Evolutionary conservation across 1,140 invertebrate genomes (phyloP), one percentile per base, ranked within the genome.

Genomic region (Radopholus similis): DNA sequence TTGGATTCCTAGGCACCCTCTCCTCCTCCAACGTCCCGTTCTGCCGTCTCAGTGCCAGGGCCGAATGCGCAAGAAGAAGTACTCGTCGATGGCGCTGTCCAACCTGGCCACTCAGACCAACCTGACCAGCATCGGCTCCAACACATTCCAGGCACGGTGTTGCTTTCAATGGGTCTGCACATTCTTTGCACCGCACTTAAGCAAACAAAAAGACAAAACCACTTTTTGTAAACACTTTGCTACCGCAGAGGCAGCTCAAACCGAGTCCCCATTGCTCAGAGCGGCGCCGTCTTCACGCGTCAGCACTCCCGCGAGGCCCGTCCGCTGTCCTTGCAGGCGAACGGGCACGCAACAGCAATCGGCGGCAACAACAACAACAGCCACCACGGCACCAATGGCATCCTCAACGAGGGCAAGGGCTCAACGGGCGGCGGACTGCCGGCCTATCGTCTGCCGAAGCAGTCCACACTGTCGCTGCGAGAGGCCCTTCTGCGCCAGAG

Each of bases 11-110:
- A 30, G 9, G 38, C 32, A n/a, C 30, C 26, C n/a, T 66, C 64
- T 35, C 26, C 35, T n/a, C 32, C 21, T 21, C 32, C 28, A 35
- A 66, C 18, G 8, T 51, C 67, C 18, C 65, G 4, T 64, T 47
- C 21, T 34, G 18, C 30, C 35, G 13, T 23, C 69, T 23, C 34
- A 72, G 71, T 72, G 63, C 42, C 72, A 55, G 21, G 44, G 55
- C 5, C 53, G 53, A 18, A 30, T 34, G 11, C 70, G 71, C 6
- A 73, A 73, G 37, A 72, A 72, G 64, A 76, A 72, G 23, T 60
- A 40, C 30, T 60, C 58, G 47, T 44, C 47, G 58, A 23, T 60
- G 40, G 58, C 58, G 32, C 5, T 60, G 47, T 47, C 58, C 35
- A 60, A 60, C 30, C 11, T 60, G 30, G 30, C 58, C 1, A 60